These are phyloP conservation scores for Nasonia oneida DNA, from an alignment of 2,888 invertebrate genomes.

Conservation along the genomic window DNA sequence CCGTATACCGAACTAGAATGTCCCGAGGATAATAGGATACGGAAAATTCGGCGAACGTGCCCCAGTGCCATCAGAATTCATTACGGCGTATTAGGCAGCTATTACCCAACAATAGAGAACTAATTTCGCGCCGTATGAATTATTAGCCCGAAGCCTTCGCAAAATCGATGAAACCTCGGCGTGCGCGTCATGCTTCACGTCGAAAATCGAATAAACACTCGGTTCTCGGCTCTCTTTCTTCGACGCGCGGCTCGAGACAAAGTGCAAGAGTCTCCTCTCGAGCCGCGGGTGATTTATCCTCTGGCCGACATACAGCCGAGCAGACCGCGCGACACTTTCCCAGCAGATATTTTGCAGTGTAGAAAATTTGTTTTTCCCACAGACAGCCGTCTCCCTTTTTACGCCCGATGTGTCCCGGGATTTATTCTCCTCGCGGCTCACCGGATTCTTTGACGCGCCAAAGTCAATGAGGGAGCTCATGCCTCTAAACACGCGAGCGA, in stretches of 20 bases:
- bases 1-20: no score
- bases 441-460: not conserved
- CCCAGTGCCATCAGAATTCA: no score
- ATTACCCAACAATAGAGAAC: not conserved
- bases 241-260: conserved; percentile 20
- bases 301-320: not conserved
- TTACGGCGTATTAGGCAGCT: no score
- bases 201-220: not conserved
- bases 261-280: conserved; percentile 6
- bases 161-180: not conserved
- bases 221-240: not conserved
- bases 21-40: no score
- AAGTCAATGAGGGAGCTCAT: conserved; percentile 26
- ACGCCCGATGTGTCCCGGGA: not conserved
- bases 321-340: not conserved
- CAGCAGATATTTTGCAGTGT: not conserved
- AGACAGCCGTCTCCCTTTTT: not conserved
- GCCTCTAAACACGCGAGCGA: conserved; percentile 5
- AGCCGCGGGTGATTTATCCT: not conserved
- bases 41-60: no score
- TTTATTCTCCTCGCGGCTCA: conserved; percentile 4
- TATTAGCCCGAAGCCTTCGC: not conserved
- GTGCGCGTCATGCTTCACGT: not conserved
- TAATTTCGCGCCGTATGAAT: not conserved
- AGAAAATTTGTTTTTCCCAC: conserved; percentile 35